A percentile compares a stretch with the other conserved stretches of the same genome.
These are phyloP conservation scores for Etheostoma spectabile DNA, from an alignment of 2,113 vertebrate genomes.

Conservation along the genomic window DNA sequence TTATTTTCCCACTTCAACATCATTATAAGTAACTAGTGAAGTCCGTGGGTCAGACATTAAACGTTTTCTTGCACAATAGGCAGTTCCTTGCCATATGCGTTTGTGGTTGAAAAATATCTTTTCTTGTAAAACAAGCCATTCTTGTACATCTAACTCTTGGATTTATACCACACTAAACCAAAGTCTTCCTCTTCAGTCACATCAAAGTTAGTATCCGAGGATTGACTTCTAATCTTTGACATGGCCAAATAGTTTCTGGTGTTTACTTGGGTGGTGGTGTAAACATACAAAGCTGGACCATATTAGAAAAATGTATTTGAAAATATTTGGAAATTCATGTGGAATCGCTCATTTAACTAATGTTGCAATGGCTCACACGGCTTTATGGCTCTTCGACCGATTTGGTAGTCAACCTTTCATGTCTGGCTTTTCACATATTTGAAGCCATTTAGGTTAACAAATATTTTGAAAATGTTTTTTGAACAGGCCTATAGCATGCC, in stretches of 20 bases:
- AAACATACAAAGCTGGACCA: constrained; percentile 53
- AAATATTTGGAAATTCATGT: constrained; percentile 47
- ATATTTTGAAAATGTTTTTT: constrained; percentile 51
- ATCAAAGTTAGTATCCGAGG: constrained; percentile 57
- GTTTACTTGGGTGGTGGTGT: constrained; percentile 56
- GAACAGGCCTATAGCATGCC: constrained; percentile 20
- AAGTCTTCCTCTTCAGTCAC: constrained; percentile 31
- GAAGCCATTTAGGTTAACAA: constrained; percentile 53
- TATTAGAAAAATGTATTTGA: constrained; percentile 39
- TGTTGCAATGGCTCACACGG: background rate
- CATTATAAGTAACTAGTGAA: constrained; percentile 28
- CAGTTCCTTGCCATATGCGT: constrained; percentile 50
- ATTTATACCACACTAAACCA: constrained; percentile 47
- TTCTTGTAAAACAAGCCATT: constrained; percentile 59
- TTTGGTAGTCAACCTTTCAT: constrained; percentile 52
- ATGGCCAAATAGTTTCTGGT: constrained; percentile 52
- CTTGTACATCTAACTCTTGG: constrained; percentile 38
- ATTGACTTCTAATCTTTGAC: constrained; percentile 52
- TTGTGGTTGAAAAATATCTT: constrained; percentile 43
- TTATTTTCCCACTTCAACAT: constrained; percentile 64
- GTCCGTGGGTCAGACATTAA: constrained; percentile 13
- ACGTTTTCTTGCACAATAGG: constrained; percentile 34
- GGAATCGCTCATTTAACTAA: constrained; percentile 39
- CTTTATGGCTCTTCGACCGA: constrained; percentile 8
- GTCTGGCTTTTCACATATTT: constrained; percentile 56